phyloP scores from a whole-genome alignment of 2,888 invertebrate species.

The Seladonia tumulorum region DNA sequence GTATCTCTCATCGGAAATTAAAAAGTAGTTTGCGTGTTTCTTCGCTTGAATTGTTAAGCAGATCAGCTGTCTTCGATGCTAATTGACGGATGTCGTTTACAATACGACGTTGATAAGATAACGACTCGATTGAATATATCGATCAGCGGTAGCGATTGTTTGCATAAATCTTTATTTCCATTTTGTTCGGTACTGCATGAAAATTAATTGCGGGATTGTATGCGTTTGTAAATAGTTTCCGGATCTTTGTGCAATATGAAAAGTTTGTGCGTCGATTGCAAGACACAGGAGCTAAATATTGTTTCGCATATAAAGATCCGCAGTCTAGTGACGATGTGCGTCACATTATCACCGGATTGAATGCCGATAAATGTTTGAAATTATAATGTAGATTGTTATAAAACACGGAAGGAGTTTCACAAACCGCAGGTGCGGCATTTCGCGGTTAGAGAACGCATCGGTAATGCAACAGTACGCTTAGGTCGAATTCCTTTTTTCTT shows the following conservation, averaged over 20 bases:
- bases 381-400: not conserved
- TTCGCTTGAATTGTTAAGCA: not conserved
- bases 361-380: not conserved
- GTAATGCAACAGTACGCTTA: not conserved
- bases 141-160: not conserved
- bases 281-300: no score
- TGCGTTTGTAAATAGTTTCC: no score
- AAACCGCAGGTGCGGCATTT: not conserved
- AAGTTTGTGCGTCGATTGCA: no score
- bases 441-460: slow-evolving; percentile 29
- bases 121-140: not conserved
- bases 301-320: no score
- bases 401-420: slow-evolving; percentile 27
- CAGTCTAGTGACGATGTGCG: not conserved
- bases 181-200: not conserved
- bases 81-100: not conserved
- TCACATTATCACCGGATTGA: not conserved
- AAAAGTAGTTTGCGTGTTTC: not conserved
- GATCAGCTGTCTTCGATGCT: not conserved
- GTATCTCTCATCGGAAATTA: not conserved
- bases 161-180: not conserved
- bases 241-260: no score
- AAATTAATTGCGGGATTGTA: no score
- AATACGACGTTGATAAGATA: not conserved
- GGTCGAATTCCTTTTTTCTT: not conserved